phyloP scores from a whole-genome alignment of 2,113 vertebrate genomes.

The Macrotis lagotis region DNA sequence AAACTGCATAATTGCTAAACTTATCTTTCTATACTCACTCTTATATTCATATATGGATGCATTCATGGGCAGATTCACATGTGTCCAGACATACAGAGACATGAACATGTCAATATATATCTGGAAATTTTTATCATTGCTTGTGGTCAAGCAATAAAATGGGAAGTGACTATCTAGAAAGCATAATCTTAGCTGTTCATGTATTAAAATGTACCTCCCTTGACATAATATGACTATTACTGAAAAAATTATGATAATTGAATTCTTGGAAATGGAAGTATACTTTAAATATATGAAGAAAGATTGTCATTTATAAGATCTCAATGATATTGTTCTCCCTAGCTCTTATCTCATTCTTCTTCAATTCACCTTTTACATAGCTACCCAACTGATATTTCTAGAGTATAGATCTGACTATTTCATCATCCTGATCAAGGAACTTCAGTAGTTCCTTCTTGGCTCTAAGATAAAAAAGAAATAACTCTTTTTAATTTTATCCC shows the following conservation, averaged over 20 bases:
- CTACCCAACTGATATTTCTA: background rate
- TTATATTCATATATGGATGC: rapidly evolving
- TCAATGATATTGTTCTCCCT: background rate
- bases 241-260: background rate
- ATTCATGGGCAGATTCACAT: background rate
- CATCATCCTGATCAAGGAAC: background rate
- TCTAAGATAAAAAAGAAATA: background rate
- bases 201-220: background rate
- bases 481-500: background rate
- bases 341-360: background rate
- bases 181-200: background rate
- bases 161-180: background rate
- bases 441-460: background rate
- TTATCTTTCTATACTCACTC: slow-evolving; percentile 56
- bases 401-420: background rate
- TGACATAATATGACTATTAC: background rate
- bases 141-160: background rate
- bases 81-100: background rate
- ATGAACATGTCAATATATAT: background rate
- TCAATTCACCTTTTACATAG: background rate
- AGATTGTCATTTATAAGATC: background rate
- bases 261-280: slow-evolving; percentile 7
- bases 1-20: slow-evolving; percentile 77
- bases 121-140: slow-evolving; percentile 28
- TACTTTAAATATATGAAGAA: slow-evolving; percentile 1